Percentiles rank a stretch among this genome's conserved stretches.
Conservation (phyloP, 2,113 vertebrate species). For the Sclerurus mexicanus region DNA sequence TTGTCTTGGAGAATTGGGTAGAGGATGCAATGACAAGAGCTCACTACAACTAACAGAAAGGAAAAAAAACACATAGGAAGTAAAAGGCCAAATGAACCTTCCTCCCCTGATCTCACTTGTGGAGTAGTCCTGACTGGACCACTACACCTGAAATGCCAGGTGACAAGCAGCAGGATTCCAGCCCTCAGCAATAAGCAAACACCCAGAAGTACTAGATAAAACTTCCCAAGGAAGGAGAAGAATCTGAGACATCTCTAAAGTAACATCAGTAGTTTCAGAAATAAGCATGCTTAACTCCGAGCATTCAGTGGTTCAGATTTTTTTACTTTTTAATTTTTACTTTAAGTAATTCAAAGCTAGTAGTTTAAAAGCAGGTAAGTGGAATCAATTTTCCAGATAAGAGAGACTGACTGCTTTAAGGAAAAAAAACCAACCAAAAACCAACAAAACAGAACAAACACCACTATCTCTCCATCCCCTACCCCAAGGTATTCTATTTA, state of each 20-base stretch:
- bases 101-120: not conserved
- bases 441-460: not conserved
- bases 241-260: not conserved
- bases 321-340: not conserved
- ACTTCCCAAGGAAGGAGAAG: not conserved
- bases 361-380: not conserved
- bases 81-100: not conserved
- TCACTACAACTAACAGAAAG: not conserved
- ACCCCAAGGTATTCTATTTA: not conserved
- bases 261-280: not conserved
- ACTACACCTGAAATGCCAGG: not conserved
- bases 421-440: not conserved
- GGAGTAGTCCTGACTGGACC: not conserved
- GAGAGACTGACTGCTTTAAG: not conserved
- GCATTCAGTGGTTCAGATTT: not conserved
- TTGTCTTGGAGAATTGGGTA: not conserved
- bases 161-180: not conserved
- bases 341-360: not conserved
- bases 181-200: not conserved
- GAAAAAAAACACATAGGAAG: fast-evolving
- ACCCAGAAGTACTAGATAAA: not conserved
- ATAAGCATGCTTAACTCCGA: not conserved
- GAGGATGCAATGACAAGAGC: not conserved
- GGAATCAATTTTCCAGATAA: not conserved
- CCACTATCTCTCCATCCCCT: not conserved